Evolutionary conservation across 2,113 vertebrate genomes (phyloP).

Genomic region (Stictonetta naevosa): DNA sequence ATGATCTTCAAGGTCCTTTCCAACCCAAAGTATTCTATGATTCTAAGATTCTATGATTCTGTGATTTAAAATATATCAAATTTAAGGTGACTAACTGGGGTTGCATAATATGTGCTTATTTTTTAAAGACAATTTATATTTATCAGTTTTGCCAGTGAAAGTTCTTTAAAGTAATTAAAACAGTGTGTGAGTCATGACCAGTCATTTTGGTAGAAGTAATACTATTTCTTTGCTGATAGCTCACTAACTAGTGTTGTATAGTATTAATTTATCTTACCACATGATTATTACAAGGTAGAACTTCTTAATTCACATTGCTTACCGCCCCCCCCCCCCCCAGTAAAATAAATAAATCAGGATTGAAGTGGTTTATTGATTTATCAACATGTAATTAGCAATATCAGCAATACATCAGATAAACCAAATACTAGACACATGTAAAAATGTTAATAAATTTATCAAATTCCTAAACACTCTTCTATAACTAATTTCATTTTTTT

Average conservation of each 20-base stretch:
- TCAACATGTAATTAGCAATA: neutral
- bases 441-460: neutral
- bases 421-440: neutral
- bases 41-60: too few species aligned
- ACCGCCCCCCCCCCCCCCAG: too few species aligned
- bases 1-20: too few species aligned
- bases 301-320: neutral
- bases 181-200: accelerated
- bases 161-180: neutral
- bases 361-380: neutral
- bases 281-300: neutral
- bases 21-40: too few species aligned
- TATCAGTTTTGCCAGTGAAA: neutral
- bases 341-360: neutral
- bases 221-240: neutral
- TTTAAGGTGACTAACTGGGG: neutral
- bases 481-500: neutral
- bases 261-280: neutral
- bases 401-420: neutral
- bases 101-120: neutral
- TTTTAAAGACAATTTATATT: neutral
- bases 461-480: neutral
- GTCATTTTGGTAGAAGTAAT: neutral
- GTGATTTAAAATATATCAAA: neutral
- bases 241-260: neutral